Evolutionary conservation across 30 jellyfish, hydroid and myxozoan species (phyloP), one percentile per base, ranked within the genome.

Genomic region (Phacellophora camtschatica): DNA sequence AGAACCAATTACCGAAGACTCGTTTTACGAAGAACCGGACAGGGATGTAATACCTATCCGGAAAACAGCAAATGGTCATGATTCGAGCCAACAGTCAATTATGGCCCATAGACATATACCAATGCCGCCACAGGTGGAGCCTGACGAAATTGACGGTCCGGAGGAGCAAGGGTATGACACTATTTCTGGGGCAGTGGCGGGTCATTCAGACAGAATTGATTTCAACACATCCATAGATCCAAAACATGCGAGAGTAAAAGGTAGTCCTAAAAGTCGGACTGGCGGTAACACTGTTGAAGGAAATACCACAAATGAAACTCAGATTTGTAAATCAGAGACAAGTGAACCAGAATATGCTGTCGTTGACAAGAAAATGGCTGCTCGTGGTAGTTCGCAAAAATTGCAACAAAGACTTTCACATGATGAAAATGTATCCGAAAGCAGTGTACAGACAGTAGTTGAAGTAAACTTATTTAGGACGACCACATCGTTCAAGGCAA

Each of bases 21-120:
- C 39, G 23, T 10, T 74, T 19, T 74, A 74, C 35, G 87, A 74
- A 65, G 59, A 15, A 45, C 87, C 87, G 13, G 87, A 74, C 32
- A 55, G 66, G 35, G 87, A 53, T 28, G 25, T 57, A 2, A 24
- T 64, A 1, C 19, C 31, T 2, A 49, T 32, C 4, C 54, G 54
- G 25, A 23, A 27, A 7, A 69, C 25, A 24, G 50, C 61, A 0
- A 46, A 1, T 0, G 61, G 61, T 23, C 61, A 46, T 11, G 27
- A 46, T 16, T 28, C 61, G 19, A 74, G 24, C 5, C 58, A 24
- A 35, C 33, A 37, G 6, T 76, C 87, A 74, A 8, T 0, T 64
- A 22, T 53, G 76, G 58, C 54, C 19, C 75, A 53, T 33, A 63
- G 74, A 13, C 65, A 51, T 19, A 55, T 71, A 2, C 84, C 84